Base-by-base conservation (phyloP, 2,113 vertebrate genomes). In the Hemiscyllium ocellatum region DNA sequence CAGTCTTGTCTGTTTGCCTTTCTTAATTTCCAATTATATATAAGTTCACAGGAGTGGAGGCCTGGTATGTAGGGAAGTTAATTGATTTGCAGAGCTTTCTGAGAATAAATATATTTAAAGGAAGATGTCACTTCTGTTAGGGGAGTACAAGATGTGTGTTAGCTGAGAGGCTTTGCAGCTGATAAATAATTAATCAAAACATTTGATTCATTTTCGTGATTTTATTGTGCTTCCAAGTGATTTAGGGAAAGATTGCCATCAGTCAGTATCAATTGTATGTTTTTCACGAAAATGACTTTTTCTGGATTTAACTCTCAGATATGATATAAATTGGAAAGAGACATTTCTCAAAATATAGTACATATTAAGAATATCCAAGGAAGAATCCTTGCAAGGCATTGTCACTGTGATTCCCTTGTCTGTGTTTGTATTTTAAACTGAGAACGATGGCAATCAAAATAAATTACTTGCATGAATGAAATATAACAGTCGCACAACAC, bases 121-220 rank as follows among this genome's bases (percentile, higher is more conserved):
- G 33, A 95, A 50, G 69, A 95, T 95, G 42, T 95, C 69, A 72
- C 2, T 42, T 68, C 33, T 72, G n/a, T 95, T 70, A 13, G 69
- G 94, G 13, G 13, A 95, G 24, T 66, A 61, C 61, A 93, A 72
- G 69, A 37, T 93, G 94, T 93, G 94, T 95, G 69, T 70, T 47
- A 66, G 33, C 20, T 33, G 72, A 26, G 29, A 95, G 68, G 26
- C 68, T 33, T 70, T 29, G 69, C 29, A 33, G 37, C 68, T 72
- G 47, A 52, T 70, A 29, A 95, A 76, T 95, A 72, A 50, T 72
- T 72, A 50, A 95, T 95, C 68, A 72, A 72, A 76, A 69, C 17
- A 17, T 52, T 70, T 95, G 42, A 95, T 76, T 72, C 13, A 24
- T 72, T 76, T 76, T 72, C 5, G 70, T 72, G 52, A 17, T 70